Evolutionary conservation across 2,888 invertebrate species (phyloP), one percentile per base, ranked within the genome.

Genomic region (Apamea sordens): DNA sequence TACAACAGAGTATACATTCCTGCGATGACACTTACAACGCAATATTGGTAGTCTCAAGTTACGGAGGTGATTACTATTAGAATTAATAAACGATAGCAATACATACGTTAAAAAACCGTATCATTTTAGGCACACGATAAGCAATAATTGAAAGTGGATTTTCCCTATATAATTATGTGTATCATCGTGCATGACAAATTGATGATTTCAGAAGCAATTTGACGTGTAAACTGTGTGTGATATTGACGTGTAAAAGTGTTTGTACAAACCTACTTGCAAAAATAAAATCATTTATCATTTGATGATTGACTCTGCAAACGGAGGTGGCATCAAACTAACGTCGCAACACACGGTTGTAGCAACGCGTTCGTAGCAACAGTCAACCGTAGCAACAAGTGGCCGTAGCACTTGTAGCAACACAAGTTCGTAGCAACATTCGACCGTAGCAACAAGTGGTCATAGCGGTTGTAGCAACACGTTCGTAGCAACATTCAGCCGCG

Each of bases 11-110:
- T 36, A 44, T 53, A 77, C 64, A 64, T 73, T 67, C 56, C 56
- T 36, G 28, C 11, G 77, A 74, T 64, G 67, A 69, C 53, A 69
- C 59, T 71, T 83, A 74, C 53, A 47, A 64, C 56, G 44, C n/a
- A 81, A 73, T 61, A 65, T 41, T 53, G 47, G 44, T 64, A 53
- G 44, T 63, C 36, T 67, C 13, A 71, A 82, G 56, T 75, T 71
- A 77, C 32, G 24, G 10, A 71, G 24, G 56, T 72, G 50, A 76
- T 64, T 56, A 61, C 28, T 73, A 59, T 41, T 0, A 21, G 8
- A 44, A 41, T 75, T 28, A n/a, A 2, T 59, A 50, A 59, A 41
- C 75, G 11, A 56, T 28, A 64, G 7, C 41, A n/a, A 50, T n/a
- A 64, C 8, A 47, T 41, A 53, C 21, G 11, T 50, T 50, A 10